Evolutionary conservation across 2,113 vertebrate genomes (phyloP).

Genomic region (Tachuris rubrigastra): DNA sequence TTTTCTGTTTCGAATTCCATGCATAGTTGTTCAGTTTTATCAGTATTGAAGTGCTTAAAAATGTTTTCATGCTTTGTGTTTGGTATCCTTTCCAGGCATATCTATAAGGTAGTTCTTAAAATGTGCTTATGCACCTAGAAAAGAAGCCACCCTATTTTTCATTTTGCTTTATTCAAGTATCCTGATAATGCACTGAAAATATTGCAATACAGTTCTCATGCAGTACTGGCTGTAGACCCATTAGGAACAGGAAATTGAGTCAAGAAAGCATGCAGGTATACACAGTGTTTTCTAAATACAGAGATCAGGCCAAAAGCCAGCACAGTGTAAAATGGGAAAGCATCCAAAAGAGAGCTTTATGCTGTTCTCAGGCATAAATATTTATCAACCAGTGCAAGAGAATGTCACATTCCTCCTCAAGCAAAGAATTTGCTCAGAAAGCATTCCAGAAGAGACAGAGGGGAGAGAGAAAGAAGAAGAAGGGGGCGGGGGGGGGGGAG

Average conservation of each 20-base stretch:
- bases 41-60: background rate
- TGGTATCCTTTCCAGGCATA: background rate
- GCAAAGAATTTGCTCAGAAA: conserved; percentile 62
- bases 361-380: conserved; percentile 68
- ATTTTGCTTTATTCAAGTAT: background rate
- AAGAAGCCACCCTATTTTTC: background rate
- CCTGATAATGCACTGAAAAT: background rate
- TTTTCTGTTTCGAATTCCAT: background rate
- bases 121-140: background rate
- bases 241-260: conserved; percentile 44
- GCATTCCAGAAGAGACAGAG: conserved; percentile 33
- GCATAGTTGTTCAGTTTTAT: background rate
- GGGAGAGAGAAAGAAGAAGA: background rate
- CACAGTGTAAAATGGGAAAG: conserved; percentile 63
- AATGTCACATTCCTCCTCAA: conserved; percentile 55
- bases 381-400: conserved; percentile 61
- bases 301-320: conserved; percentile 67
- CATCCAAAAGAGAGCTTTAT: conserved; percentile 62
- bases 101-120: background rate
- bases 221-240: conserved; percentile 1
- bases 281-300: conserved; percentile 63
- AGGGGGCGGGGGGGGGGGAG: no score
- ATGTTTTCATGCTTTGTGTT: background rate
- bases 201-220: background rate
- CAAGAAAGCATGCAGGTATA: conserved; percentile 63